Conservation (phyloP, 2,888 invertebrate genomes). For the Dynastes hyllus region DNA sequence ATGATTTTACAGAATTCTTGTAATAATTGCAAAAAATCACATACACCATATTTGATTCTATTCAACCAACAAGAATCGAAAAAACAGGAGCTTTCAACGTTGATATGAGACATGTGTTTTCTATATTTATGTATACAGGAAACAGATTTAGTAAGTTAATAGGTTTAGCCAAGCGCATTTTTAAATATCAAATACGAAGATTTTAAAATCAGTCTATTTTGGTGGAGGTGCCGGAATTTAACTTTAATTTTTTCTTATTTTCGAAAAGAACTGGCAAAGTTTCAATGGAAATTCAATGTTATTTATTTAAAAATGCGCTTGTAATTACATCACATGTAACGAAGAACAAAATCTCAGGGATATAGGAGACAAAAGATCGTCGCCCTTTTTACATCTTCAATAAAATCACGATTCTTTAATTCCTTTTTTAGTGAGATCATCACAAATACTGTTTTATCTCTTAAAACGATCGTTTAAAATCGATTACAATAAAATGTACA, state of each 20-base stretch:
- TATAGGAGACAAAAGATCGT: constrained; percentile 16
- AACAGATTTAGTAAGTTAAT: constrained; percentile 32
- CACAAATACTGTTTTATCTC: constrained; percentile 45
- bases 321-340: constrained; percentile 43
- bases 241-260: too few species aligned
- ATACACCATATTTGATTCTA: constrained; percentile 61
- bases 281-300: neutral
- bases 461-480: constrained; percentile 38
- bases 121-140: constrained; percentile 35
- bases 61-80: constrained; percentile 28
- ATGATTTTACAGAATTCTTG: constrained; percentile 52
- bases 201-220: neutral
- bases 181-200: constrained; percentile 20
- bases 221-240: neutral
- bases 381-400: constrained; percentile 8
- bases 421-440: constrained; percentile 48
- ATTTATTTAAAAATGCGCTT: constrained; percentile 34
- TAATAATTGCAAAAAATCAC: constrained; percentile 65
- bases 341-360: constrained; percentile 16
- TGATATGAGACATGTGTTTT: constrained; percentile 37
- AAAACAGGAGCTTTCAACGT: constrained; percentile 24
- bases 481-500: constrained; percentile 39
- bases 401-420: constrained; percentile 46
- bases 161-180: constrained; percentile 20
- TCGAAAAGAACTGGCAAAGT: too few species aligned